These are phyloP conservation scores for Melieria omissa DNA, from an alignment of 2,888 invertebrate species.

Conservation along the genomic window DNA sequence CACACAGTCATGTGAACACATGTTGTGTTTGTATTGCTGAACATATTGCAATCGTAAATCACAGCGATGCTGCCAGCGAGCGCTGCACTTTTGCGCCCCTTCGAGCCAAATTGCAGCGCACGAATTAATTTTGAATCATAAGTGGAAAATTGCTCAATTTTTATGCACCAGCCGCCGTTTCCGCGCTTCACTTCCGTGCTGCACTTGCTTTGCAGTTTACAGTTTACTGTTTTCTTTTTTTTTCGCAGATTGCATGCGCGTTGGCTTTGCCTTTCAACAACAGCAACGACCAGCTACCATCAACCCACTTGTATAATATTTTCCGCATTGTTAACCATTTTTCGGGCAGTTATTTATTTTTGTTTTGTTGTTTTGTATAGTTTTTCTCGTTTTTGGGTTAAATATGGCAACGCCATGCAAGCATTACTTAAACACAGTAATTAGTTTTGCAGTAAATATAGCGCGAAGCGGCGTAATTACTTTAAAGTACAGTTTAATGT, in stretches of 20 bases:
- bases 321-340: no score
- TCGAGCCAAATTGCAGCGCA: background rate
- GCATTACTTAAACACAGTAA: conserved; percentile 21
- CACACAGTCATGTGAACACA: background rate
- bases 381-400: background rate
- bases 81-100: no score
- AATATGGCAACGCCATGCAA: conserved; percentile 14
- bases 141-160: conserved; percentile 12
- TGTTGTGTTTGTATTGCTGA: background rate
- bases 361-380: background rate
- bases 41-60: background rate
- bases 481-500: conserved; percentile 19
- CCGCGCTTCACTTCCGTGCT: no score
- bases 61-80: background rate
- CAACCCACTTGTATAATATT: no score
- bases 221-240: no score
- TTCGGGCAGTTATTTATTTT: background rate
- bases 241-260: no score
- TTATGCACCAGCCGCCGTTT: background rate
- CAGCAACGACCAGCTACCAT: no score
- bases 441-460: conserved; percentile 19
- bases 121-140: conserved; percentile 6
- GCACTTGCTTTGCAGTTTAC: no score
- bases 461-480: conserved; percentile 20
- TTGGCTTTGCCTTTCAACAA: no score